These are phyloP conservation scores for Oreohelix idahoensis DNA, from an alignment of 1,140 invertebrate genomes.

Conservation along the genomic window DNA sequence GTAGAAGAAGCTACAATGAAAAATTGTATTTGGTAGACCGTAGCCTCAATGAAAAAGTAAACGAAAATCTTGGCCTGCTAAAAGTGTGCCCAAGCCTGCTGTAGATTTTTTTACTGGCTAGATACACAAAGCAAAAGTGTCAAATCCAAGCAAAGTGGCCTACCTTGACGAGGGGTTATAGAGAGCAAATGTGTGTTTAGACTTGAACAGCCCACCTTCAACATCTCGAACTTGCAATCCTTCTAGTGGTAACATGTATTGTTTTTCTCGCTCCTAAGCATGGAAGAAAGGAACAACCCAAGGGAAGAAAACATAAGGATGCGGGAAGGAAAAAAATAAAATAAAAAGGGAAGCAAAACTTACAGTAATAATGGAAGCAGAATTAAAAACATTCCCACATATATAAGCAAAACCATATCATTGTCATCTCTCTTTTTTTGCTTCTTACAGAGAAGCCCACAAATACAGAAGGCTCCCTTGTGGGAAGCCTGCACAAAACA, in stretches of 20 bases:
- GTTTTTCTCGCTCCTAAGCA: conserved; percentile 61
- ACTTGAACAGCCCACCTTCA: conserved; percentile 98
- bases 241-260: conserved; percentile 81
- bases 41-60: too few relatives aligned
- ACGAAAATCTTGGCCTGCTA: too few relatives aligned
- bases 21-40: too few relatives aligned
- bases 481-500: too few relatives aligned
- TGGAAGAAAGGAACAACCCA: neutral
- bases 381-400: neutral
- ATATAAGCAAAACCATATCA: neutral
- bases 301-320: neutral
- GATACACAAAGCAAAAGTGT: too few relatives aligned
- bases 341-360: neutral
- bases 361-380: neutral
- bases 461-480: too few relatives aligned
- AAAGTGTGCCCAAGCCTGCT: too few relatives aligned
- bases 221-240: conserved; percentile 96
- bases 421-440: too few relatives aligned
- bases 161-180: conserved; percentile 87
- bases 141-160: conserved; percentile 1
- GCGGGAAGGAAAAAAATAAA: neutral
- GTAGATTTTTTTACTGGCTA: too few relatives aligned
- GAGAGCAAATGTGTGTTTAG: conserved; percentile 95
- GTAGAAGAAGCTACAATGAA: too few relatives aligned
- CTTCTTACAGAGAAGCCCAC: too few relatives aligned